Percentiles rank a stretch among this genome's conserved stretches.
Evolutionary conservation across 2,797 vertebrate species (phyloP).

Genomic region (Acanthis flammea): DNA sequence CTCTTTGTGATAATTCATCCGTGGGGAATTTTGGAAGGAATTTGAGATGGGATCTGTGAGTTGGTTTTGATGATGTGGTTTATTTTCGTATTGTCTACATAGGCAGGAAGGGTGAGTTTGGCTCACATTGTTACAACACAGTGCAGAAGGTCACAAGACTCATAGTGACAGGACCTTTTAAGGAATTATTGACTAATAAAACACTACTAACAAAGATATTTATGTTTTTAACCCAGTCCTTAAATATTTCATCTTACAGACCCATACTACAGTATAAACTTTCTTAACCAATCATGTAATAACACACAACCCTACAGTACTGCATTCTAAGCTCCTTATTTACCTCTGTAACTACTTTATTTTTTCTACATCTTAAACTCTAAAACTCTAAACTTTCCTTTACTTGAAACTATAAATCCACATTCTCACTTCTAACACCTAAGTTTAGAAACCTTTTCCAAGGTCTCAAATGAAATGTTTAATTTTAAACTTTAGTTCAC

Average conservation of each 20-base stretch:
- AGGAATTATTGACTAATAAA: neutral
- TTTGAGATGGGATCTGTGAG: neutral
- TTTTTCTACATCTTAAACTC: neutral
- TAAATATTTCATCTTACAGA: neutral
- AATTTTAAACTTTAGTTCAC: neutral
- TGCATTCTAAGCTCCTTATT: neutral
- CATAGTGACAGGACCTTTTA: neutral
- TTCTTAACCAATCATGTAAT: neutral
- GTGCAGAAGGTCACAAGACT: neutral
- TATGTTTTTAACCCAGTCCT: neutral
- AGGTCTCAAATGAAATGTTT: neutral
- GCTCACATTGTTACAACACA: neutral
- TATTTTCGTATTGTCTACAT: neutral
- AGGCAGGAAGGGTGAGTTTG: neutral
- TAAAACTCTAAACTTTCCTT: neutral
- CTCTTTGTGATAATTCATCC: neutral
- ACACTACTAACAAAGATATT: neutral
- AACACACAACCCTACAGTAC: neutral
- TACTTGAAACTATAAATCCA: neutral
- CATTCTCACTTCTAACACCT: neutral
- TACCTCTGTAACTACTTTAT: neutral
- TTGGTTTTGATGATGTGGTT: neutral
- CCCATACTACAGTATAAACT: neutral
- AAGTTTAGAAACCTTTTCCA: neutral
- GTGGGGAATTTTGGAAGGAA: neutral